phyloP scores from a whole-genome alignment of 2,113 vertebrate species.

The Fulmarus glacialis region DNA sequence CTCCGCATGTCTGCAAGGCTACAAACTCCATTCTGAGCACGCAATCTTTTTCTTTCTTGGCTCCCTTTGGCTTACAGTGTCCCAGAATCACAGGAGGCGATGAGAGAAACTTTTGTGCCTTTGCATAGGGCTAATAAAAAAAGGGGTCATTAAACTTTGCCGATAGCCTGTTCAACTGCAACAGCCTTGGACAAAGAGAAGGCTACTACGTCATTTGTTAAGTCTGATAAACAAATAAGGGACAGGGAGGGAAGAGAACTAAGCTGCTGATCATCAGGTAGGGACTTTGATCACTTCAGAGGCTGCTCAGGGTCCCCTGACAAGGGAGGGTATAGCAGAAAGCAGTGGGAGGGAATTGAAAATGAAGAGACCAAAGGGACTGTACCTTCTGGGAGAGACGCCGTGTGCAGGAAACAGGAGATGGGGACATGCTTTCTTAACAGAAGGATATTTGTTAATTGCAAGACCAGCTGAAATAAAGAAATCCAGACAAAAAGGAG shows the following conservation, averaged over 20 bases:
- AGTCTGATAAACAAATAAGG: neutral
- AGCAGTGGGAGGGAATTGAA: neutral
- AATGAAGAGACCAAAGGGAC: neutral
- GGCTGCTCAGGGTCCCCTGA: neutral
- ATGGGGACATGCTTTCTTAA: neutral
- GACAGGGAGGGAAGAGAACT: neutral
- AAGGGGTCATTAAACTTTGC: neutral
- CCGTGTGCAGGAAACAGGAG: neutral
- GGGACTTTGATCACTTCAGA: neutral
- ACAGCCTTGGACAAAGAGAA: neutral
- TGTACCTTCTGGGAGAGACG: neutral
- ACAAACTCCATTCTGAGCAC: neutral
- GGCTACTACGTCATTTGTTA: neutral
- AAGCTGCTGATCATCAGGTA: neutral
- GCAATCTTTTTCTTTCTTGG: neutral
- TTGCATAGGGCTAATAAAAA: neutral
- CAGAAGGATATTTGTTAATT: neutral
- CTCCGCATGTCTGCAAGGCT: neutral
- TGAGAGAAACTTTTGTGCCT: slow-evolving; percentile 13
- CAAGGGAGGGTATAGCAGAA: neutral
- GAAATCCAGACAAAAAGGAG: neutral
- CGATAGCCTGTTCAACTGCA: neutral
- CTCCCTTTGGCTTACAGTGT: neutral
- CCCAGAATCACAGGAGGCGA: neutral
- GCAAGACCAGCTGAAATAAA: neutral